phyloP scores from a whole-genome alignment of 2,888 invertebrate species.

The Gerris lacustris region DNA sequence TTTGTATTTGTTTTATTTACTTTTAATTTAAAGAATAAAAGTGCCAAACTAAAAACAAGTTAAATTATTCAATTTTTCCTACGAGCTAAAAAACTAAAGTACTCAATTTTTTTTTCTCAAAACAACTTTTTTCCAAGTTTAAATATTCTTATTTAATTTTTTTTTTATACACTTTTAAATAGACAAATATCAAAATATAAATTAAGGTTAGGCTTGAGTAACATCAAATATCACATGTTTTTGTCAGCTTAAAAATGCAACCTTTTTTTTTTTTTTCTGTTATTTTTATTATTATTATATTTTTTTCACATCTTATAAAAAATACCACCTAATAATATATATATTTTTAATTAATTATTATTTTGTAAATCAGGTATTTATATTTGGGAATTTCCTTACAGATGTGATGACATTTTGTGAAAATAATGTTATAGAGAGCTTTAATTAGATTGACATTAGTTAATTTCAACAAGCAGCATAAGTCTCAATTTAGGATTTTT shows the following conservation, averaged over 20 bases:
- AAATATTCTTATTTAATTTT: not conserved
- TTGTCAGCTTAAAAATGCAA: constrained; percentile 8
- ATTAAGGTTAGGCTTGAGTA: constrained; percentile 10
- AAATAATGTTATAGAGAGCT: too few species aligned
- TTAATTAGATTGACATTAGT: too few species aligned
- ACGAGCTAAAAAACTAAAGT: too few species aligned
- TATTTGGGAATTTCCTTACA: too few species aligned
- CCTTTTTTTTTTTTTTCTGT: not conserved
- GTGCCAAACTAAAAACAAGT: too few species aligned
- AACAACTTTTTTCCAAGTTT: not conserved
- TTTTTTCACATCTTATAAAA: not conserved
- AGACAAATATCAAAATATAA: constrained; percentile 9
- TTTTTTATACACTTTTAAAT: not conserved
- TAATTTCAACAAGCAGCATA: too few species aligned
- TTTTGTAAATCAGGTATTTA: not conserved
- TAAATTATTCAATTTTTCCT: too few species aligned
- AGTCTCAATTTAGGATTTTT: too few species aligned
- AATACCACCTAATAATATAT: not conserved
- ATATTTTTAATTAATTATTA: not conserved
- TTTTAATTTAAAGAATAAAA: too few species aligned
- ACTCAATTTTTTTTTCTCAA: too few species aligned
- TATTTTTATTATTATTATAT: not conserved
- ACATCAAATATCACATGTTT: constrained; percentile 8
- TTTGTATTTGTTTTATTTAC: too few species aligned
- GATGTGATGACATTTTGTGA: too few species aligned